Evolutionary conservation across 2,888 invertebrate species (phyloP).

Genomic region (Nebria salina): DNA sequence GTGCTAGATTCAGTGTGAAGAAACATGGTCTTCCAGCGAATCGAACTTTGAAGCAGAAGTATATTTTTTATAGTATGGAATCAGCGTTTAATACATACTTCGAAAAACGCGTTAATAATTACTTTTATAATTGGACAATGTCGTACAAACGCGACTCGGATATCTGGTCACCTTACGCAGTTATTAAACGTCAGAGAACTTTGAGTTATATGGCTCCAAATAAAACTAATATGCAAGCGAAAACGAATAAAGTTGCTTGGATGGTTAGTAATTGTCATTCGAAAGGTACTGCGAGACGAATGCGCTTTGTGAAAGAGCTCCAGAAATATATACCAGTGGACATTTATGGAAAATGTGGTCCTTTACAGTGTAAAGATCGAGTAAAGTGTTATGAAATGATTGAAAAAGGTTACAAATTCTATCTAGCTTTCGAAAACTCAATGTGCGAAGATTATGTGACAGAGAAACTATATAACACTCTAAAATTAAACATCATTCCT

Average conservation of each 20-base stretch:
- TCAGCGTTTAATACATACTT: constrained; percentile 56
- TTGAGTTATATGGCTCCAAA: constrained; percentile 49
- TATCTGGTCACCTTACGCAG: constrained; percentile 60
- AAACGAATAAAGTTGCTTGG: constrained; percentile 67
- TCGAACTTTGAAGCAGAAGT: constrained; percentile 62
- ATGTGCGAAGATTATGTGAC: constrained; percentile 50
- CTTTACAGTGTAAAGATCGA: constrained; percentile 54
- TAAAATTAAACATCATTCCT: constrained; percentile 48
- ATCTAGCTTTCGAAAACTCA: constrained; percentile 50
- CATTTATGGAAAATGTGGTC: constrained; percentile 72
- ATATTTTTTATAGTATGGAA: constrained; percentile 66
- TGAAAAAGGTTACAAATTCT: constrained; percentile 54
- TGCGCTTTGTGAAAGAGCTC: constrained; percentile 63
- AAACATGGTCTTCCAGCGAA: constrained; percentile 56
- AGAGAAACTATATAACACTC: constrained; percentile 49
- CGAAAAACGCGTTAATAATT: constrained; percentile 52
- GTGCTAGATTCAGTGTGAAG: constrained; percentile 54
- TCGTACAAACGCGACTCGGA: constrained; percentile 65
- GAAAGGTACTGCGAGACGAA: constrained; percentile 59
- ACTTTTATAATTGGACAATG: constrained; percentile 69
- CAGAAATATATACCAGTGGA: constrained; percentile 68
- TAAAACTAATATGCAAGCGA: constrained; percentile 52
- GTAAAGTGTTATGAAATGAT: constrained; percentile 64
- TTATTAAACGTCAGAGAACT: constrained; percentile 47
- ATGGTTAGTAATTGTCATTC: constrained; percentile 58